Evolutionary conservation across 2,113 vertebrate species (phyloP).

Genomic region (Petrocephalus microphthalmus): DNA sequence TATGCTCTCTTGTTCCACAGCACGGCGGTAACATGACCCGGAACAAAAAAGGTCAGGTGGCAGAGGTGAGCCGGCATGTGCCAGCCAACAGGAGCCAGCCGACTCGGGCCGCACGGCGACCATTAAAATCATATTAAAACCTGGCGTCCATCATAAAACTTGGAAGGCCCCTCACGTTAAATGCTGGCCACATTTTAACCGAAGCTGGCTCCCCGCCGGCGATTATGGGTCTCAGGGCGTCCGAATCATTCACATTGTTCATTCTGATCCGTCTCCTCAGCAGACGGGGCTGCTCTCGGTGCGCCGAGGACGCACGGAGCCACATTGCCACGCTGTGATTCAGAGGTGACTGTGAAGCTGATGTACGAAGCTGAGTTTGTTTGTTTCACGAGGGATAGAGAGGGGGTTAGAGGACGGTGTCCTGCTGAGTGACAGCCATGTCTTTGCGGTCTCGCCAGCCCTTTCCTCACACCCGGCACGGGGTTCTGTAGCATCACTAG

Average conservation of each 20-base stretch:
- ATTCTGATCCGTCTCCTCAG: neutral
- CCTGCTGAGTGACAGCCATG: neutral
- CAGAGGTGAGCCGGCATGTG: neutral
- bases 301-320: neutral
- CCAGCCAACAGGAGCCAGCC: neutral
- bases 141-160: neutral
- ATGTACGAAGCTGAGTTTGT: neutral
- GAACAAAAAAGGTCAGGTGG: neutral
- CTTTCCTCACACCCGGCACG: neutral
- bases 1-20: neutral
- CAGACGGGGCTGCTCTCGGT: neutral
- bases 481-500: neutral
- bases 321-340: neutral
- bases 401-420: neutral
- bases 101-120: neutral
- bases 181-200: neutral
- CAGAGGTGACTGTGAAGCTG: neutral
- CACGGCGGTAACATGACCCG: neutral
- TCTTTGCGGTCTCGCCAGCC: neutral
- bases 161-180: neutral
- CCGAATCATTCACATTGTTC: neutral
- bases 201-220: neutral
- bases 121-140: conserved; percentile 14
- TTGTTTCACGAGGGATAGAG: neutral
- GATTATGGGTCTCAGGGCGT: neutral